Conservation (phyloP, 2,888 invertebrate species). For the Ariolimax columbianus region DNA sequence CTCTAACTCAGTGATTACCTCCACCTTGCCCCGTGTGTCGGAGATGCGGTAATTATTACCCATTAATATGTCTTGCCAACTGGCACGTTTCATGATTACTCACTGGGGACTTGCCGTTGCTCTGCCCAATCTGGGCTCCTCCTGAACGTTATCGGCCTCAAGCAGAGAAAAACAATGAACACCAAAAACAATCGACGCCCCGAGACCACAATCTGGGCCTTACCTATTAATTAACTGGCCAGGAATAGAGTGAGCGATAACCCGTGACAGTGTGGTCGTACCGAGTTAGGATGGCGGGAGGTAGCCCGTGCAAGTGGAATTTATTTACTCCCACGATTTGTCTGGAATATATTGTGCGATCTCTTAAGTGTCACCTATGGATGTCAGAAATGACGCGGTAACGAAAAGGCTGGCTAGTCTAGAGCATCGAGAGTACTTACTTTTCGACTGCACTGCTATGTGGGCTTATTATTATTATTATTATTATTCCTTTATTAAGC, state of each 20-base stretch:
- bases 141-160: background rate
- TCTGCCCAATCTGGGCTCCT: conserved; percentile 22
- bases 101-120: conserved; percentile 30
- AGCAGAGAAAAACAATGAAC: conserved; percentile 2
- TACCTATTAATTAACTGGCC: conserved; percentile 26
- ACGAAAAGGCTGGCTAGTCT: background rate
- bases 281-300: background rate
- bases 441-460: too few species aligned
- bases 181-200: background rate
- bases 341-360: background rate
- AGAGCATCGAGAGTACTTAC: too few species aligned
- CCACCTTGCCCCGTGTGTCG: background rate
- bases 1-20: background rate
- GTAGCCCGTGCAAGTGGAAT: background rate
- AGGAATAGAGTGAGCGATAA: conserved; percentile 2
- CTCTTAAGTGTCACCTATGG: conserved; percentile 20
- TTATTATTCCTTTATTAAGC: too few species aligned
- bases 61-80: conserved; percentile 20
- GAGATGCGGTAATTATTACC: conserved; percentile 24
- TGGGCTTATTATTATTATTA: too few species aligned
- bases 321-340: background rate
- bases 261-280: background rate
- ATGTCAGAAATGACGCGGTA: background rate
- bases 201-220: background rate
- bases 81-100: background rate